Percentiles rank a stretch among this genome's conserved stretches.
phyloP scores from a whole-genome alignment of 2,888 invertebrate species.

The Machimus rusticus region DNA sequence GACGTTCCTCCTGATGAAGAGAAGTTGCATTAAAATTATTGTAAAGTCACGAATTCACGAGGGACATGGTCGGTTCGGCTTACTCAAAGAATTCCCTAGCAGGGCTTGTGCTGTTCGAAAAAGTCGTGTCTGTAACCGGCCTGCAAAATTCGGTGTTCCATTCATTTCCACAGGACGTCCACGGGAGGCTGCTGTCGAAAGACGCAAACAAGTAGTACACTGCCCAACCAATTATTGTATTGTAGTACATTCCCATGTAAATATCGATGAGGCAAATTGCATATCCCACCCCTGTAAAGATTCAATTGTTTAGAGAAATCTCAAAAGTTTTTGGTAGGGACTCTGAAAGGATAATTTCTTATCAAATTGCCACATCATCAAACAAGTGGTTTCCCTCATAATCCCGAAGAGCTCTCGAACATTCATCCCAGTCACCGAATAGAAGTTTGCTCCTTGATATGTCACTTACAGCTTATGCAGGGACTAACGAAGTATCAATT shows the following conservation, averaged over 20 bases:
- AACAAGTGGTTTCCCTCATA: conserved; percentile 36
- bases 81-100: conserved; percentile 91
- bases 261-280: conserved; percentile 95
- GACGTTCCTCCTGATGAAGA: conserved; percentile 76
- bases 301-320: conserved; percentile 42
- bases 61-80: conserved; percentile 59
- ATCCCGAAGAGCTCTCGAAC: background rate
- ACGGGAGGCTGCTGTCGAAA: conserved; percentile 81
- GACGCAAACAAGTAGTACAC: conserved; percentile 89
- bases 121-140: conserved; percentile 69
- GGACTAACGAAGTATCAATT: conserved; percentile 46
- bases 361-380: conserved; percentile 27
- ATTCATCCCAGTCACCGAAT: conserved; percentile 3
- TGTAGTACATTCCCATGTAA: conserved; percentile 97
- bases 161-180: conserved; percentile 84
- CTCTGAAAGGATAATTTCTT: conserved; percentile 29
- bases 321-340: background rate
- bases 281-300: conserved; percentile 84
- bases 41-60: background rate
- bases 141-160: conserved; percentile 86
- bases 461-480: conserved; percentile 20
- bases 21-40: background rate
- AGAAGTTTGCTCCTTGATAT: conserved; percentile 11
- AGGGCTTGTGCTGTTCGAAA: conserved; percentile 73
- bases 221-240: conserved; percentile 96